Percentiles rank a stretch among this genome's conserved stretches.
Evolutionary conservation across 2,797 vertebrate genomes (phyloP).

Genomic region (Sebastes umbrosus): DNA sequence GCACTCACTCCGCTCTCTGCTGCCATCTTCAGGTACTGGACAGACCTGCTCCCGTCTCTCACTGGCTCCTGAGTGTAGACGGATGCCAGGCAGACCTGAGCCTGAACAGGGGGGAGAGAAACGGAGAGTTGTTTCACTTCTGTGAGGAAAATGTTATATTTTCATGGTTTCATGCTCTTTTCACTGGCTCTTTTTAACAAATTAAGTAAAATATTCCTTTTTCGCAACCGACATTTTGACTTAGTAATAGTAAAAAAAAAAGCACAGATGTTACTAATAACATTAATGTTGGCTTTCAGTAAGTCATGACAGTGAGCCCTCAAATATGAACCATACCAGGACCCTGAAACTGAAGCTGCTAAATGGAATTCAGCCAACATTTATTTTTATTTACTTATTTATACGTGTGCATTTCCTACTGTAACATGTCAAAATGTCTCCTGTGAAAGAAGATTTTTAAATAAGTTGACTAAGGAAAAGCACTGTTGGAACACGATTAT

Average conservation of each 20-base stretch:
- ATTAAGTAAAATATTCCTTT: not conserved
- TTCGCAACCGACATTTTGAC: not conserved
- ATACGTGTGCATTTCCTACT: not conserved
- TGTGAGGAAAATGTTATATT: not conserved
- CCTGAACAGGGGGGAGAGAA: slow-evolving; percentile 72
- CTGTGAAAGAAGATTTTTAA: not conserved
- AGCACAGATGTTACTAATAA: not conserved
- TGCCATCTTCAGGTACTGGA: slow-evolving; percentile 89
- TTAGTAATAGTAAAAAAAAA: not conserved
- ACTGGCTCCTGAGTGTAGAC: slow-evolving; percentile 82
- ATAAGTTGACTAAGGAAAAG: not conserved
- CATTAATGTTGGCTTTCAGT: not conserved
- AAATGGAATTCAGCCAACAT: too few relatives aligned
- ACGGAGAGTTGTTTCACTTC: not conserved
- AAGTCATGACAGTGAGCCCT: rapidly evolving
- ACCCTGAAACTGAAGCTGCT: not conserved
- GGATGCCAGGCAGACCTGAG: slow-evolving; percentile 91
- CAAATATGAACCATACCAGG: not conserved
- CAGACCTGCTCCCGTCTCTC: slow-evolving; percentile 77
- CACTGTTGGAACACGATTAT: not conserved
- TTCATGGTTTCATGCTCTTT: not conserved
- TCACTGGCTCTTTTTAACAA: not conserved
- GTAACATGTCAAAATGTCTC: not conserved
- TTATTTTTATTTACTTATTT: not conserved
- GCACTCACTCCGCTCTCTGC: slow-evolving; percentile 85